Conservation (phyloP, 2,797 vertebrate species). For the Spinus pinus region DNA sequence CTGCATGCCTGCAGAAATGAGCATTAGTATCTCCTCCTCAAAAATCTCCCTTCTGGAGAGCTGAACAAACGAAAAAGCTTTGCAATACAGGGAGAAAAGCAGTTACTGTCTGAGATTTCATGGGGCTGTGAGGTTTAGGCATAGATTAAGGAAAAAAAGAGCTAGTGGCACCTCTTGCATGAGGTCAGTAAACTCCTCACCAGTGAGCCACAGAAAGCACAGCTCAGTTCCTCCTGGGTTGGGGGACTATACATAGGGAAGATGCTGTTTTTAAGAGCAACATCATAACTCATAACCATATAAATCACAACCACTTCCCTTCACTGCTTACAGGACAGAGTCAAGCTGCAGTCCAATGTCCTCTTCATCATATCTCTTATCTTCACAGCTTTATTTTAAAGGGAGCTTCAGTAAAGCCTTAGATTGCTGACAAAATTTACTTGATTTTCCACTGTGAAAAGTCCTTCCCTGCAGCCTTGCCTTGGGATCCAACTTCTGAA, state of each 20-base stretch:
- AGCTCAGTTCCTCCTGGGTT: not conserved
- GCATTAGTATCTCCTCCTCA: not conserved
- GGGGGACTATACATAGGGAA: rapidly evolving
- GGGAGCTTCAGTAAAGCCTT: not conserved
- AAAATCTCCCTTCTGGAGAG: not conserved
- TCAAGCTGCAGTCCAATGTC: not conserved
- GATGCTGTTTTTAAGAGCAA: not conserved
- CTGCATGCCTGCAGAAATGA: not conserved
- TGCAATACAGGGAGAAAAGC: not conserved
- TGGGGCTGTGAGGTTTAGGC: not conserved
- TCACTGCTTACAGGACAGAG: not conserved
- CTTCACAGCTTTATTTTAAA: not conserved
- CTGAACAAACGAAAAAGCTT: not conserved
- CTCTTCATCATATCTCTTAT: not conserved
- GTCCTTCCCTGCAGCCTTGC: not conserved
- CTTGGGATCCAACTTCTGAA: not conserved
- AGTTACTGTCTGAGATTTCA: not conserved
- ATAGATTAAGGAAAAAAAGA: not conserved
- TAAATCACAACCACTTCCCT: not conserved
- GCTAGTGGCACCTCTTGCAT: not conserved
- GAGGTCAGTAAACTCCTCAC: not conserved
- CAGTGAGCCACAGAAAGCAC: not conserved
- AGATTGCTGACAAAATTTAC: not conserved
- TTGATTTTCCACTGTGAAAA: not conserved
- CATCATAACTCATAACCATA: not conserved